Conservation (phyloP, 2,113 vertebrate genomes). For the Scartelaos histophorus region DNA sequence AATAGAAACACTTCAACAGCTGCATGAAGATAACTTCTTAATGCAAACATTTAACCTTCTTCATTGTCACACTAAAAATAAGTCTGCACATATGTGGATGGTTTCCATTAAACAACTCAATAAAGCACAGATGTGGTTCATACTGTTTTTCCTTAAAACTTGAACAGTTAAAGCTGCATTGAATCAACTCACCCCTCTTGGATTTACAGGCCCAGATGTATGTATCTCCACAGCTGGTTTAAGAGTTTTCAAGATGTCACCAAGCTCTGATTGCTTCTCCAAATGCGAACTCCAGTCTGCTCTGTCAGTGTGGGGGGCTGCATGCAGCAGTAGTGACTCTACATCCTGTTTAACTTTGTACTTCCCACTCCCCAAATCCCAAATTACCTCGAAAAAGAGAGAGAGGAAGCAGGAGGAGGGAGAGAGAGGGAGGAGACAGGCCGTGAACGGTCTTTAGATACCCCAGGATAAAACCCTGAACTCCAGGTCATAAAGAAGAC, state of each 20-base stretch:
- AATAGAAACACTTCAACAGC: slow-evolving; percentile 27
- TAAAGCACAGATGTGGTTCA: neutral
- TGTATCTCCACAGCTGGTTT: slow-evolving; percentile 5
- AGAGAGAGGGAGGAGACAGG: neutral
- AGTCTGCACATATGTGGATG: neutral
- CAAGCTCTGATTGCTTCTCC: slow-evolving; percentile 18
- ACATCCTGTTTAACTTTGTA: slow-evolving; percentile 73
- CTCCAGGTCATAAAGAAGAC: slow-evolving; percentile 6
- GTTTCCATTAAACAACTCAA: neutral
- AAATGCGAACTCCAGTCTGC: slow-evolving; percentile 40
- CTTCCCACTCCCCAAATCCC: slow-evolving; percentile 68
- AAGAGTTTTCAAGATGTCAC: slow-evolving; percentile 26
- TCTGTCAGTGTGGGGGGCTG: slow-evolving; percentile 29
- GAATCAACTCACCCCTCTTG: slow-evolving; percentile 33
- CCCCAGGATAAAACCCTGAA: slow-evolving; percentile 35
- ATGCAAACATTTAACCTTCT: neutral
- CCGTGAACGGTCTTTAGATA: slow-evolving; percentile 2
- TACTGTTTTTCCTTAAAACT: neutral
- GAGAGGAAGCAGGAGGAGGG: neutral
- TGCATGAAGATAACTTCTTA: neutral
- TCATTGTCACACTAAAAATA: neutral
- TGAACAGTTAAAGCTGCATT: slow-evolving; percentile 7
- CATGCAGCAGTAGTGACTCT: slow-evolving; percentile 33
- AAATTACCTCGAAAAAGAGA: slow-evolving; percentile 14
- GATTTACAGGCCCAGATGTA: neutral